A percentile compares a stretch with the other conserved stretches of the same genome.
Evolutionary conservation across 2,797 vertebrate genomes (phyloP).

Genomic region (Cynodonichthys magdalenae): DNA sequence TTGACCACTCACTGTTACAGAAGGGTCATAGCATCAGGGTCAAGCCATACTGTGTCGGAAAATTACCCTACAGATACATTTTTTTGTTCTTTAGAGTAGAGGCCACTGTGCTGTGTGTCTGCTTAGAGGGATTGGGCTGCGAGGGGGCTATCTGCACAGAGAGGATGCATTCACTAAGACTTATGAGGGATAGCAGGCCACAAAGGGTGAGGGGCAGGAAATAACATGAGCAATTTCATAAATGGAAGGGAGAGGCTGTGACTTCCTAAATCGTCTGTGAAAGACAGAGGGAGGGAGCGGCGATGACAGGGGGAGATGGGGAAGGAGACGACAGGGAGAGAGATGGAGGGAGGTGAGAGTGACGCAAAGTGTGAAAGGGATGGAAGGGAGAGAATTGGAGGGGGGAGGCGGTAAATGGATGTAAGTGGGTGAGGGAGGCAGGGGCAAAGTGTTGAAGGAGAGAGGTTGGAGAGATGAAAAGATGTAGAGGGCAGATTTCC

Average conservation of each 20-base stretch:
- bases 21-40: slow-evolving; percentile 45
- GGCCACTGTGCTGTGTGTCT: slow-evolving; percentile 53
- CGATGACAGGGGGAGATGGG: slow-evolving; percentile 33
- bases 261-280: slow-evolving; percentile 81
- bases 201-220: slow-evolving; percentile 52
- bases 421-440: slow-evolving; percentile 67
- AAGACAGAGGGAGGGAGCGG: slow-evolving; percentile 69
- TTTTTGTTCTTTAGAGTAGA: slow-evolving; percentile 42
- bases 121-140: slow-evolving; percentile 40
- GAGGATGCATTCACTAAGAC: slow-evolving; percentile 61
- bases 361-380: slow-evolving; percentile 73
- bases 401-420: slow-evolving; percentile 70
- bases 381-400: slow-evolving; percentile 31
- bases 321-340: slow-evolving; percentile 56
- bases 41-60: slow-evolving; percentile 61
- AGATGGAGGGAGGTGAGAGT: slow-evolving; percentile 58
- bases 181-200: slow-evolving; percentile 57
- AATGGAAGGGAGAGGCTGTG: slow-evolving; percentile 80
- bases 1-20: slow-evolving; percentile 49
- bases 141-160: slow-evolving; percentile 46
- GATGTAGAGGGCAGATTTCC: slow-evolving; percentile 79
- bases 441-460: slow-evolving; percentile 69
- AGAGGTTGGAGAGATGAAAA: slow-evolving; percentile 73
- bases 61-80: slow-evolving; percentile 58
- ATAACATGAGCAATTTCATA: slow-evolving; percentile 80